Evolutionary conservation across 2,113 vertebrate genomes (phyloP).

Genomic region (Pollimyrus isidori): DNA sequence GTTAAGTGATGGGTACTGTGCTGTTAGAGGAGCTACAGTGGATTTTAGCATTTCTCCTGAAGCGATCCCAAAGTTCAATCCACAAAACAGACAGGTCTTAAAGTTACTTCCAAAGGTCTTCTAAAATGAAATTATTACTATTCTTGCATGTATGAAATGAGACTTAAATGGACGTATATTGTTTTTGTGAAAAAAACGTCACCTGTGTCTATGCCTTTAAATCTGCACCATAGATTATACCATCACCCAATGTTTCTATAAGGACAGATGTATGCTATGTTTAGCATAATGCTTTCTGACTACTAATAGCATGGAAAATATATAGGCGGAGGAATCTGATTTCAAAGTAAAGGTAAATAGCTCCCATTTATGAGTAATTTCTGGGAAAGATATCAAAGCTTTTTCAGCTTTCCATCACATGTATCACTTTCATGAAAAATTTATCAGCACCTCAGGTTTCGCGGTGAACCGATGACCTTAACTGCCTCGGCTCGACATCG

Average conservation of each 20-base stretch:
- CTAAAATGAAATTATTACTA: background rate
- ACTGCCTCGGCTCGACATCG: background rate
- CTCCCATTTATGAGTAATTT: background rate
- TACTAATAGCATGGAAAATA: background rate
- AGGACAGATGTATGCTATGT: background rate
- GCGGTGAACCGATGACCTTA: background rate
- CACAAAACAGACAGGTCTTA: background rate
- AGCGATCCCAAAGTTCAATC: background rate
- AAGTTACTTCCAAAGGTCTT: background rate
- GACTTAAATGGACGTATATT: background rate
- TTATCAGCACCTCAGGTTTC: background rate
- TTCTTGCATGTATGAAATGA: background rate
- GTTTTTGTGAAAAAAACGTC: background rate
- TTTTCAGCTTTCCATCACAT: background rate
- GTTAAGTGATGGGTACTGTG: background rate
- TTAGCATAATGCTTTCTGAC: background rate
- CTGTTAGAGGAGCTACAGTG: background rate
- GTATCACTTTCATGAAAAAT: conserved; percentile 7
- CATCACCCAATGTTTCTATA: background rate
- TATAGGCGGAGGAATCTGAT: background rate
- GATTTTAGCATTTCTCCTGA: background rate
- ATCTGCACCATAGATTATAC: background rate
- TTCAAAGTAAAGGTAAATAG: conserved; percentile 1
- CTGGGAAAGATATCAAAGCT: background rate
- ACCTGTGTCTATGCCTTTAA: background rate